Conservation (phyloP, 2,888 invertebrate genomes). For the Trissolcus japonicus region DNA sequence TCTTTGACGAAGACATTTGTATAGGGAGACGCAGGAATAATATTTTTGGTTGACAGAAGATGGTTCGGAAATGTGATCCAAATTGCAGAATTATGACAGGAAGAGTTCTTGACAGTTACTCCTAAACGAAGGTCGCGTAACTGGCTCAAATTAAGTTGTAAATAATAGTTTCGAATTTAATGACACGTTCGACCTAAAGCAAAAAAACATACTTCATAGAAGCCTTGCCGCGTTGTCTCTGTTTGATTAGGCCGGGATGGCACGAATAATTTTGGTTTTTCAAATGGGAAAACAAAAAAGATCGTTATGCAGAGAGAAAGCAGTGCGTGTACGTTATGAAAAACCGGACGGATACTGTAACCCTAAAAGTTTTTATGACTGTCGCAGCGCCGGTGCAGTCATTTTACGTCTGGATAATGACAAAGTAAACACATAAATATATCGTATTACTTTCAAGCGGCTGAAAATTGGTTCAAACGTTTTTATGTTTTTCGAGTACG, state of each 20-base stretch:
- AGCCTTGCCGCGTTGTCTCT: constrained; percentile 18
- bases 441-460: background rate
- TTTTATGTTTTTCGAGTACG: background rate
- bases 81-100: constrained; percentile 48
- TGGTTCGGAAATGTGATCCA: constrained; percentile 29
- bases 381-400: constrained; percentile 8
- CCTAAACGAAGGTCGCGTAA: constrained; percentile 15
- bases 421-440: constrained; percentile 14
- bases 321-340: background rate
- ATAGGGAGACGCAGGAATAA: constrained; percentile 26
- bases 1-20: constrained; percentile 39
- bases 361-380: constrained; percentile 20
- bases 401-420: constrained; percentile 12
- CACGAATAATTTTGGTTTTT: constrained; percentile 9
- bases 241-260: constrained; percentile 9
- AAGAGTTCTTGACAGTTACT: constrained; percentile 39
- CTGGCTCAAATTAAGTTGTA: constrained; percentile 38
- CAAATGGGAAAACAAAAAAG: constrained; percentile 2
- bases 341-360: constrained; percentile 11
- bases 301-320: constrained; percentile 27
- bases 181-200: constrained; percentile 21
- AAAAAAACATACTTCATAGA: constrained; percentile 25
- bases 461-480: constrained; percentile 10
- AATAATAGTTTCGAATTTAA: constrained; percentile 29
- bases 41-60: constrained; percentile 39